phyloP scores from a whole-genome alignment of 2,113 vertebrate genomes.

The Tyto alba region DNA sequence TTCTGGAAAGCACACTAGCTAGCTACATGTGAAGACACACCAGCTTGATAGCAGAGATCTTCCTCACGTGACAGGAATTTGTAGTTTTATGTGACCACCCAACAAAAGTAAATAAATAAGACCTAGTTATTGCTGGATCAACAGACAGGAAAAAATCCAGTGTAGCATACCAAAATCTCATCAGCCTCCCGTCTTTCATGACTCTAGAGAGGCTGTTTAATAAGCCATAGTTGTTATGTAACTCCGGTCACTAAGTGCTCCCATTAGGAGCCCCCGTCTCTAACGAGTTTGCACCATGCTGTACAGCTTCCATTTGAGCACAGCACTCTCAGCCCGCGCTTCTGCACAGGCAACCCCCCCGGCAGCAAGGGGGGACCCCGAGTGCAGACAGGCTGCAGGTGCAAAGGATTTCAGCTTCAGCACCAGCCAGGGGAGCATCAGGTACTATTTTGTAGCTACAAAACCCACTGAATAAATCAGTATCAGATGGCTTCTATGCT shows the following conservation, averaged over 20 bases:
- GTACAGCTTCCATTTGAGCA: background rate
- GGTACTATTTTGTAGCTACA: background rate
- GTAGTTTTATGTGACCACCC: background rate
- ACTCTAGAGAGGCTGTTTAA: constrained; percentile 43
- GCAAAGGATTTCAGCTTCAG: background rate
- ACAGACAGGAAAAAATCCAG: constrained; percentile 26
- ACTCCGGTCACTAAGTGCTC: background rate
- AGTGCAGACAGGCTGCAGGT: background rate
- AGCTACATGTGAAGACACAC: background rate
- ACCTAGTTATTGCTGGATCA: constrained; percentile 38
- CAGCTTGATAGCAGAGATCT: background rate
- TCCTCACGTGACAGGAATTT: background rate
- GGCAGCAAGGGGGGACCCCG: accelerated
- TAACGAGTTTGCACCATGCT: background rate
- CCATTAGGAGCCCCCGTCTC: background rate
- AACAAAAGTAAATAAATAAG: constrained; percentile 59
- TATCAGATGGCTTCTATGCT: background rate
- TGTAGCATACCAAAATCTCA: background rate
- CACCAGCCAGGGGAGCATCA: background rate
- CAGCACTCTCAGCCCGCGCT: background rate
- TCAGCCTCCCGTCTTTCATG: background rate
- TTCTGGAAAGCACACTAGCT: background rate
- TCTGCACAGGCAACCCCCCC: background rate
- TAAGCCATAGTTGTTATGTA: constrained; percentile 15
- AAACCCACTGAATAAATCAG: background rate